Conservation (phyloP, 2,113 vertebrate species). For the Brevimyrus niger region DNA sequence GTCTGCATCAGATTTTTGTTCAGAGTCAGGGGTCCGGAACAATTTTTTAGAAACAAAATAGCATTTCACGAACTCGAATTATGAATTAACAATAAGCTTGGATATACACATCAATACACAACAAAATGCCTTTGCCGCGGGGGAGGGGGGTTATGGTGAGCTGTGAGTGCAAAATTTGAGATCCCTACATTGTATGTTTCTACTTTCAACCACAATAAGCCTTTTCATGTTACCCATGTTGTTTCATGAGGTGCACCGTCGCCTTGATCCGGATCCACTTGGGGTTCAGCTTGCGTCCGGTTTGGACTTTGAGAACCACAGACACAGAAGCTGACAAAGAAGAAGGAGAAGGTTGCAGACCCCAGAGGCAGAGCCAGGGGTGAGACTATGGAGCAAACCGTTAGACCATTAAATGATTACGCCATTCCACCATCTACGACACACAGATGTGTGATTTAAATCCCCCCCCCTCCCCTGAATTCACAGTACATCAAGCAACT, state of each 20-base stretch:
- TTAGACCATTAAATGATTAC: not conserved
- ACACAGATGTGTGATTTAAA: not conserved
- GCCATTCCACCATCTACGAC: not conserved
- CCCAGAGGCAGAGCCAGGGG: not conserved
- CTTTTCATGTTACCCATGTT: not conserved
- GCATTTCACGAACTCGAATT: not conserved
- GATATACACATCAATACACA: not conserved
- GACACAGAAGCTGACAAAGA: not conserved
- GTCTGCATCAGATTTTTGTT: too few relatives aligned
- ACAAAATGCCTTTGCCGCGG: not conserved
- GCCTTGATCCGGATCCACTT: not conserved
- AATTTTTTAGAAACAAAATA: not conserved
- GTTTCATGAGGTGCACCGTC: not conserved
- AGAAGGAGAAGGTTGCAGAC: not conserved
- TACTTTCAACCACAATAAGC: not conserved
- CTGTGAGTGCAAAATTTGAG: not conserved
- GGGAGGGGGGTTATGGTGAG: not conserved
- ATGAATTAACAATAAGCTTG: too few relatives aligned
- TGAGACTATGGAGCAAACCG: not conserved
- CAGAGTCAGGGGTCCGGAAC: too few relatives aligned
- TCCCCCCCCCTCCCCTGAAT: too few relatives aligned
- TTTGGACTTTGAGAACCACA: not conserved
- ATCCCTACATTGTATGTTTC: not conserved
- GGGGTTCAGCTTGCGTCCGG: not conserved
- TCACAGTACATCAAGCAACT: not conserved